phyloP scores from a whole-genome alignment of 2,888 invertebrate genomes.

The Diplolepis rosae region DNA sequence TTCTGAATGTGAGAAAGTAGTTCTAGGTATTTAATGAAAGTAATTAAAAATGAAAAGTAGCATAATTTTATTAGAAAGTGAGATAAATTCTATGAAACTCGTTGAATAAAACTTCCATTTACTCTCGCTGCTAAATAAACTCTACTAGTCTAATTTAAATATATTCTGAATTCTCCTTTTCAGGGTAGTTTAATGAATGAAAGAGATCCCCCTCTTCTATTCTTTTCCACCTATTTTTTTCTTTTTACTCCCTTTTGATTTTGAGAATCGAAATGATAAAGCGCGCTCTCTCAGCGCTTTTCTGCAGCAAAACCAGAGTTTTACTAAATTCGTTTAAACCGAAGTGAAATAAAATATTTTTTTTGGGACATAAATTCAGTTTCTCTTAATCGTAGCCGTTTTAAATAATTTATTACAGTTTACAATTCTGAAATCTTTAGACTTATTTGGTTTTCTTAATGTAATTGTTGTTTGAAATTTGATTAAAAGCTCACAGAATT shows the following conservation, averaged over 20 bases:
- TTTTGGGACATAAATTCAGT: not conserved
- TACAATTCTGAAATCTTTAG: too few species aligned
- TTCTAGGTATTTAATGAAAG: not conserved
- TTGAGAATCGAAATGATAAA: not conserved
- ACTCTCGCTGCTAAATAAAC: conserved; percentile 3
- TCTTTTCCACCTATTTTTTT: not conserved
- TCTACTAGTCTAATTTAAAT: conserved; percentile 19
- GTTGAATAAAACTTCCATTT: conserved; percentile 17
- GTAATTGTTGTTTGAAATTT: too few species aligned
- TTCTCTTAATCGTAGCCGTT: too few species aligned
- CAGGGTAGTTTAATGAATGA: conserved; percentile 15
- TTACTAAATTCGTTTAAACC: not conserved
- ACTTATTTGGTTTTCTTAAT: too few species aligned
- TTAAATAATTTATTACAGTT: too few species aligned
- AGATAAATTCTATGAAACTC: conserved; percentile 12
- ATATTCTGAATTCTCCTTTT: conserved; percentile 7
- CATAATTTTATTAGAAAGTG: conserved; percentile 10
- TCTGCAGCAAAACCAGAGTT: not conserved
- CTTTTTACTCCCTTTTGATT: not conserved
- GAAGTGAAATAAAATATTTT: not conserved
- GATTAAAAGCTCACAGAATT: too few species aligned
- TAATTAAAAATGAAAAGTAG: conserved; percentile 5
- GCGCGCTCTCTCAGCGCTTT: not conserved
- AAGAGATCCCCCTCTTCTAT: not conserved
- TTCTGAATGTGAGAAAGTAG: not conserved